Percentiles rank a stretch among this genome's conserved stretches.
These are phyloP conservation scores for Liolophura sinensis DNA, from an alignment of 1,140 invertebrate species.

Conservation along the genomic window DNA sequence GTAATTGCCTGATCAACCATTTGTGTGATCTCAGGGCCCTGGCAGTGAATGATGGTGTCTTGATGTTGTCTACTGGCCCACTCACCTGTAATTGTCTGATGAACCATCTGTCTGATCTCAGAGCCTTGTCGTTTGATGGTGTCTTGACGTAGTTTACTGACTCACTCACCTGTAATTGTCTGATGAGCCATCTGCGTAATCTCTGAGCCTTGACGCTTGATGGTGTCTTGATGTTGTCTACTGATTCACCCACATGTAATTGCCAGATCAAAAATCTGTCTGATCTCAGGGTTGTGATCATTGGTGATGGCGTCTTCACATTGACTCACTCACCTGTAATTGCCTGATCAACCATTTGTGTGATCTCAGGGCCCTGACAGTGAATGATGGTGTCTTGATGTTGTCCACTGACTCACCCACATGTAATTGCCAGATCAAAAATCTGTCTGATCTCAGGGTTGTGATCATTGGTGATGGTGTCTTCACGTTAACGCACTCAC, in stretches of 20 bases:
- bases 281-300: too few relatives aligned
- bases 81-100: slow-evolving; percentile 79
- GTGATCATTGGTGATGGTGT: slow-evolving; percentile 86
- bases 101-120: slow-evolving; percentile 81
- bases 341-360: slow-evolving; percentile 86
- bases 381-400: slow-evolving; percentile 91
- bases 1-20: too few relatives aligned
- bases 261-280: too few relatives aligned
- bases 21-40: too few relatives aligned
- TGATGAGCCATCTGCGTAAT: too few relatives aligned
- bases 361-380: slow-evolving; percentile 78
- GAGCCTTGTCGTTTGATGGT: slow-evolving; percentile 85
- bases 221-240: too few relatives aligned
- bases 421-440: slow-evolving; percentile 86
- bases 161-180: too few relatives aligned
- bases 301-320: too few relatives aligned
- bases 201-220: too few relatives aligned
- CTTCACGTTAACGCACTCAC: slow-evolving; percentile 91
- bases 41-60: too few relatives aligned
- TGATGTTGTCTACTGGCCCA: too few relatives aligned
- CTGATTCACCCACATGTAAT: too few relatives aligned
- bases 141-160: slow-evolving; percentile 91
- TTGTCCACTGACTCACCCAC: slow-evolving; percentile 86
- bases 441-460: slow-evolving; percentile 79
- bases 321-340: slow-evolving; percentile 69